These are phyloP conservation scores for Sesia bembeciformis DNA, from an alignment of 2,888 invertebrate genomes.

Conservation along the genomic window DNA sequence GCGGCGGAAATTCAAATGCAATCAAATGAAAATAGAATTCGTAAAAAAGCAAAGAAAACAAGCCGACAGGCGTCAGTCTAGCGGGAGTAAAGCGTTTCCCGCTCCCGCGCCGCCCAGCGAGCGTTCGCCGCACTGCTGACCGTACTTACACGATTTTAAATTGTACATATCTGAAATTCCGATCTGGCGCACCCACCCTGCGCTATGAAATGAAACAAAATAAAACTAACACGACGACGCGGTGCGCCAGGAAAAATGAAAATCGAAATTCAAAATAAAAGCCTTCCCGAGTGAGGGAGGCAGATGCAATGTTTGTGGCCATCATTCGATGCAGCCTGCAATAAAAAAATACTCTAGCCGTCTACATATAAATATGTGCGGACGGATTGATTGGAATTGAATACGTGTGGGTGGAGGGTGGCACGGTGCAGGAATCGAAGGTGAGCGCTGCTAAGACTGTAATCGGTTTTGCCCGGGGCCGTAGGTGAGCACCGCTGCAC, in stretches of 20 bases:
- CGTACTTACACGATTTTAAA: slow-evolving; percentile 75
- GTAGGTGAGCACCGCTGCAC: slow-evolving; percentile 11
- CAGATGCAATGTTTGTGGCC: slow-evolving; percentile 69
- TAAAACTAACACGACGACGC: slow-evolving; percentile 65
- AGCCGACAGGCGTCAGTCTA: slow-evolving; percentile 73
- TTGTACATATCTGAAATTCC: slow-evolving; percentile 75
- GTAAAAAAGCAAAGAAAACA: slow-evolving; percentile 72
- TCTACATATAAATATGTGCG: slow-evolving; percentile 69
- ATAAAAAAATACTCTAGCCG: slow-evolving; percentile 63
- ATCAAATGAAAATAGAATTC: slow-evolving; percentile 74
- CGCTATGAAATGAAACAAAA: slow-evolving; percentile 75
- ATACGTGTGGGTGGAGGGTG: slow-evolving; percentile 51
- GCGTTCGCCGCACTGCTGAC: slow-evolving; percentile 46
- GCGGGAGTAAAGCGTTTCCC: slow-evolving; percentile 41
- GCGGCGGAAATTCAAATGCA: slow-evolving; percentile 74
- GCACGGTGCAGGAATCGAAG: slow-evolving; percentile 56
- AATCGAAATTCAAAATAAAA: slow-evolving; percentile 74
- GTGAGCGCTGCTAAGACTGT: slow-evolving; percentile 71
- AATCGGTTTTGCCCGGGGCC: slow-evolving; percentile 69
- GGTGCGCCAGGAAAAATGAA: slow-evolving; percentile 69
- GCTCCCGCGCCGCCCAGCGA: slow-evolving; percentile 28
- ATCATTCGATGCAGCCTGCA: slow-evolving; percentile 69
- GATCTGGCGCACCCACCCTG: slow-evolving; percentile 71
- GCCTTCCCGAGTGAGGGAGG: slow-evolving; percentile 59
- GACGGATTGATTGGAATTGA: slow-evolving; percentile 73